Conservation (phyloP, 1,140 invertebrate genomes). For the Drosophila littoralis region DNA sequence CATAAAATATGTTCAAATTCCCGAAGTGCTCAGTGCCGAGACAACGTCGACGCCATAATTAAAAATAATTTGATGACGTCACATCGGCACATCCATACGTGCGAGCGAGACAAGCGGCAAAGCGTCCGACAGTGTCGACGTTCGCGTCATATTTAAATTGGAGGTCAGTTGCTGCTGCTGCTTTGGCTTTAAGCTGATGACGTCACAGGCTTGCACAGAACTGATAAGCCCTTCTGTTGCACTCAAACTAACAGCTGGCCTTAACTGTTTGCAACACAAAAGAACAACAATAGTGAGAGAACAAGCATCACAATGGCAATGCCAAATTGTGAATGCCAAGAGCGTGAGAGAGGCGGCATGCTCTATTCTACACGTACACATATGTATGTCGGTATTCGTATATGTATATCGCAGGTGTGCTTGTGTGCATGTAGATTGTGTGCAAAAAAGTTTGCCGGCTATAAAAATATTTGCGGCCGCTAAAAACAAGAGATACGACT, state of each 20-base stretch:
- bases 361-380: neutral
- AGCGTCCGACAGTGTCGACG: slow-evolving; percentile 2
- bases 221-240: slow-evolving; percentile 46
- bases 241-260: slow-evolving; percentile 38
- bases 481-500: slow-evolving; percentile 28
- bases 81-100: slow-evolving; percentile 16
- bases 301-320: slow-evolving; percentile 14
- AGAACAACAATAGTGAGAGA: slow-evolving; percentile 22
- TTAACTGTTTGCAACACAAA: slow-evolving; percentile 16
- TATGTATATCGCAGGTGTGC: slow-evolving; percentile 14
- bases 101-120: slow-evolving; percentile 10
- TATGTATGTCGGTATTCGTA: slow-evolving; percentile 8
- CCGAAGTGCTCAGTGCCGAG: slow-evolving; percentile 6
- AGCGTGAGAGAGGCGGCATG: slow-evolving; percentile 16
- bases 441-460: slow-evolving; percentile 39
- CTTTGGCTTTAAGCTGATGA: slow-evolving; percentile 36
- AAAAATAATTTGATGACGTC: slow-evolving; percentile 75
- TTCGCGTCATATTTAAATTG: slow-evolving; percentile 29
- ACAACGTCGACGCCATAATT: slow-evolving; percentile 52
- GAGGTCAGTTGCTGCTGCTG: slow-evolving; percentile 23
- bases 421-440: slow-evolving; percentile 28
- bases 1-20: slow-evolving; percentile 29
- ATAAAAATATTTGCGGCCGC: slow-evolving; percentile 41
- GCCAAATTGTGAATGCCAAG: slow-evolving; percentile 34
- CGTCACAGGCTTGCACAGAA: slow-evolving; percentile 53